Conservation (phyloP, 2,888 invertebrate species). For the Papilio gigon region DNA sequence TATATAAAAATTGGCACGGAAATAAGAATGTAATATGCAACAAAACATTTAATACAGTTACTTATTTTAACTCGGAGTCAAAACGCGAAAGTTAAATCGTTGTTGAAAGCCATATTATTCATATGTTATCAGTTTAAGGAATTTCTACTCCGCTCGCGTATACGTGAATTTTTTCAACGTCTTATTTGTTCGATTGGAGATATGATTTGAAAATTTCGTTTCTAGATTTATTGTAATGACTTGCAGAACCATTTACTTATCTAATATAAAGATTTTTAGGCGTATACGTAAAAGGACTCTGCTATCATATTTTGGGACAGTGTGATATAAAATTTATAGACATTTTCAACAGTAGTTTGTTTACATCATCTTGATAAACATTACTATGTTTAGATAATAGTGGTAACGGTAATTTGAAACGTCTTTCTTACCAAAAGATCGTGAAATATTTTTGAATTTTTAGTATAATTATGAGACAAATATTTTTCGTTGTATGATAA, state of each 20-base stretch:
- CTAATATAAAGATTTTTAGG: background rate
- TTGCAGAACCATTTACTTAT: background rate
- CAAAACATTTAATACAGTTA: background rate
- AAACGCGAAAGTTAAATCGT: too few relatives aligned
- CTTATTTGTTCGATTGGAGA: constrained; percentile 70
- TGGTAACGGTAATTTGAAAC: background rate
- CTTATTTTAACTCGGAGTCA: too few relatives aligned
- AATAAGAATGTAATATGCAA: background rate
- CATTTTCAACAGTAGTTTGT: background rate
- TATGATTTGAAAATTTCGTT: constrained; percentile 63
- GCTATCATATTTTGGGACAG: background rate
- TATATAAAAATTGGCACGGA: constrained; percentile 13
- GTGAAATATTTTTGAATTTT: background rate
- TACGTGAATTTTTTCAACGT: constrained; percentile 75
- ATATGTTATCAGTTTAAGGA: constrained; percentile 60
- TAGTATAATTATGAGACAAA: too few relatives aligned
- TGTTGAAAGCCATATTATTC: constrained; percentile 58
- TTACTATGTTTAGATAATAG: background rate
- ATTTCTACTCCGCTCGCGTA: constrained; percentile 74
- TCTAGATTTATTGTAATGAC: constrained; percentile 45
- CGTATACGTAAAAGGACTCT: background rate
- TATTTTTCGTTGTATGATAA: background rate
- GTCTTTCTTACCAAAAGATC: background rate
- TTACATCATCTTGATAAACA: background rate
- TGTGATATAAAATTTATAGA: background rate